Evolutionary conservation across 1,140 invertebrate genomes (phyloP), one percentile per base, ranked within the genome.

Genomic region (Ridgeia piscesae): DNA sequence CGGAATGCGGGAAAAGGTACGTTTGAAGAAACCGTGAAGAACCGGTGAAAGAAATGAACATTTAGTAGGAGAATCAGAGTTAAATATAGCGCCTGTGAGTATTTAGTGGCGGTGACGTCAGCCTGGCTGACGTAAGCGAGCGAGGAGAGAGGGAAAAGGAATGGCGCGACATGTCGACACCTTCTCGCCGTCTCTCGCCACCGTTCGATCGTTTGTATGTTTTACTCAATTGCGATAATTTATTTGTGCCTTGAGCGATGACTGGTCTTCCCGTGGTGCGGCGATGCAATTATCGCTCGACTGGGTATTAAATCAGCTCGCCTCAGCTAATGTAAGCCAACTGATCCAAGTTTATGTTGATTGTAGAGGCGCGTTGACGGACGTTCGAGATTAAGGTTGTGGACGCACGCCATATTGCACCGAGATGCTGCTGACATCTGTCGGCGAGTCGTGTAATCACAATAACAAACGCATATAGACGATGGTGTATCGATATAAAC

Each of bases 161-260:
- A 50, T 21, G 48, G 48, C 21, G 48, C 48, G 48, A 77, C 14
- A 2, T 77, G 58, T 77, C 58, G 27, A 77, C 58, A 77, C 58
- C 27, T 77, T 31, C 58, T 0, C 58, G 58, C 58, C 58, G 27
- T 77, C 58, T 77, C 14, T 77, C 58, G 58, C 2, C 58, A 21
- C 58, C 58, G 27, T 2, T 8, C 58, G 58, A 77, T 77, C 58
- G 58, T 77, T 77, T 77, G 58, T 77, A 77, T 77, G 58, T 77
- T 77, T 77, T 77, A 77, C 58, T 77, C 58, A 77, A 77, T 77
- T 77, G 58, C 58, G 58, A 77, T 77, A 77, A 77, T 77, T 77
- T 77, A 77, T 77, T 77, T 77, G 58, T 77, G 58, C 58, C 58
- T 27, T 31, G 58, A 21, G 58, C 58, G 58, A 77, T 21, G 58